Evolutionary conservation across 2,797 vertebrate genomes (phyloP).

Genomic region (Paratrypauchen microcephalus): DNA sequence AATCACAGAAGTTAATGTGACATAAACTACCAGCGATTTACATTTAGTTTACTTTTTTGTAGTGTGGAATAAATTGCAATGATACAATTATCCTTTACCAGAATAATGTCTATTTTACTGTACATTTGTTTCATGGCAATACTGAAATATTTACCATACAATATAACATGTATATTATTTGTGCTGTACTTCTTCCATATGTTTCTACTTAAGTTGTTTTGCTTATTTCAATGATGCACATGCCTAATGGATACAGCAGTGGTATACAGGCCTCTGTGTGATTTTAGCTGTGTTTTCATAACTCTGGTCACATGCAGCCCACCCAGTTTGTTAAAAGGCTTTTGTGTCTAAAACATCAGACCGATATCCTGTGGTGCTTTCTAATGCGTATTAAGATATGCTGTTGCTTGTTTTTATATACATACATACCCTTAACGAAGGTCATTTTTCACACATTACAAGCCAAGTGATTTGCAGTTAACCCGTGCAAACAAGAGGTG

Average conservation of each 20-base stretch:
- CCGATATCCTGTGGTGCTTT: constrained; percentile 67
- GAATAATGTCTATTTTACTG: neutral
- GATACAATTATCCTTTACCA: neutral
- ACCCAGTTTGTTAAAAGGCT: constrained; percentile 72
- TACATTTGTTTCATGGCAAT: neutral
- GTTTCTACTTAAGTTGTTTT: constrained; percentile 12
- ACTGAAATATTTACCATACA: neutral
- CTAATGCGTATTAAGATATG: constrained; percentile 67
- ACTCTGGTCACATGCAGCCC: constrained; percentile 68
- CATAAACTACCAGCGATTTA: neutral
- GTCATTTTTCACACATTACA: constrained; percentile 74
- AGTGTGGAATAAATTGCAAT: neutral
- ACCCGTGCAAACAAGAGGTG: constrained; percentile 80
- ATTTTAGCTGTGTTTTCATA: constrained; percentile 57
- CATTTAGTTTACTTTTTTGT: neutral
- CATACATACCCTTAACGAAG: constrained; percentile 61
- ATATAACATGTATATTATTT: neutral
- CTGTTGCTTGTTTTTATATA: constrained; percentile 35
- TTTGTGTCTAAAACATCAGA: constrained; percentile 69
- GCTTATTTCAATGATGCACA: constrained; percentile 31
- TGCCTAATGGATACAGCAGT: constrained; percentile 23
- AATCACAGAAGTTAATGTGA: neutral
- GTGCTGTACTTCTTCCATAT: constrained; percentile 10
- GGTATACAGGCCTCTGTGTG: constrained; percentile 33
- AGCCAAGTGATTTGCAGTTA: constrained; percentile 79